Evolutionary conservation across 1,140 invertebrate genomes (phyloP), one percentile per base, ranked within the genome.

Genomic region (Olivierus martensii): DNA sequence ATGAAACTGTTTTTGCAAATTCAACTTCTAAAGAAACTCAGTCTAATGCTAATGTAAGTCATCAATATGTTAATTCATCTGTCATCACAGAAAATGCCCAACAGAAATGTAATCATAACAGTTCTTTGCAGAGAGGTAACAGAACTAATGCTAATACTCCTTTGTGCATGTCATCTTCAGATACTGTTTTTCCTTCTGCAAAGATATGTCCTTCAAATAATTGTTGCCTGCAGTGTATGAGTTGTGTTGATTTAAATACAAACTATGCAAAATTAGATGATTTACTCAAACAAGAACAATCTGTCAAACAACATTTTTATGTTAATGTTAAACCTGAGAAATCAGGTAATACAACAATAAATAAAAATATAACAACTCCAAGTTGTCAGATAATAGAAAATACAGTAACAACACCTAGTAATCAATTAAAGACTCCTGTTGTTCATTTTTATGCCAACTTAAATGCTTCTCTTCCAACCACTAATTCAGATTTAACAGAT

Each of bases 241-340:
- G 43, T 17, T 57, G 51, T 38, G 48, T 58, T 14, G 64, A 67
- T 38, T 65, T 65, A 50, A 60, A 73, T 67, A 62, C 62, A 61
- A 64, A 68, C 57, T 77, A 77, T 62, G 74, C 73, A 19, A 71
- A 73, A 54, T 62, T 77, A 15, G 74, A 71, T 57, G 63, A 59
- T 51, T 51, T 63, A 17, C 46, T 63, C 15, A 60, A 61, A 34
- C 59, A 63, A 28, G 58, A 63, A 52, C 59, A 64, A 12, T 48
- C 60, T 15, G 59, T 52, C 2, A 58, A 57, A 19, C 45, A 58
- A 50, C 75, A 76, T 58, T 77, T 71, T 58, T 82, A 83, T 62
- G 79, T 78, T 1, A 82, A 83, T 67, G 67, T 82, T 44, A 74
- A 79, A 57, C 64, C 77, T 0, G 74, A 73, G 52, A 76, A 80